These are phyloP conservation scores for Anthophora plumipes DNA, from an alignment of 2,888 invertebrate species.

Conservation along the genomic window DNA sequence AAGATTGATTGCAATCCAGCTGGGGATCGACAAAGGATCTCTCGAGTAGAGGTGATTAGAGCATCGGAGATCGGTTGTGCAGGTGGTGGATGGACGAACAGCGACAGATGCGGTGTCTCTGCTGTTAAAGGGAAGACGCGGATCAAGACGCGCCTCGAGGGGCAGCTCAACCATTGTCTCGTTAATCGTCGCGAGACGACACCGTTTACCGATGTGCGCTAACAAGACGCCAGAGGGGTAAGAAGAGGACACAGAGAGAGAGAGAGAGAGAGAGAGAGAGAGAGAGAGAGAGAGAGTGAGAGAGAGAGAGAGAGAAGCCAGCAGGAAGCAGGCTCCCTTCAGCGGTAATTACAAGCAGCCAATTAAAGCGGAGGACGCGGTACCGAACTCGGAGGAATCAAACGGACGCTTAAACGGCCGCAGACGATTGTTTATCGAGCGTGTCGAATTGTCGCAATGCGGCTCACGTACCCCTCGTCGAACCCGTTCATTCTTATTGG, in stretches of 20 bases:
- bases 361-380: conserved; percentile 63
- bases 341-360: conserved; percentile 67
- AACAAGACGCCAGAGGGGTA: conserved; percentile 50
- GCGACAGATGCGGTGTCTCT: conserved; percentile 35
- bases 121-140: conserved; percentile 56
- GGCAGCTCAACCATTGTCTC: conserved; percentile 59
- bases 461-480: conserved; percentile 41
- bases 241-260: conserved; percentile 7
- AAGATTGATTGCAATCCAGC: conserved; percentile 37
- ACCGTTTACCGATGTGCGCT: conserved; percentile 67
- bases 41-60: conserved; percentile 46
- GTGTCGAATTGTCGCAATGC: conserved; percentile 61
- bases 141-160: conserved; percentile 60
- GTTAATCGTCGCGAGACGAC: conserved; percentile 68
- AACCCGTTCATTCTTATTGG: conserved; percentile 9
- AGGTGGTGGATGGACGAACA: conserved; percentile 11
- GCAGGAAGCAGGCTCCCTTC: conserved; percentile 44
- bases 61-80: conserved; percentile 24
- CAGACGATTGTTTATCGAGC: conserved; percentile 63
- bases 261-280: background rate
- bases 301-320: conserved; percentile 1
- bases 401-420: conserved; percentile 61
- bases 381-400: conserved; percentile 41
- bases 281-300: background rate
- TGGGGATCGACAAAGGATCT: conserved; percentile 42